Evolutionary conservation across 2,888 invertebrate species (phyloP).

Genomic region (Gonocerus acuteangulatus): DNA sequence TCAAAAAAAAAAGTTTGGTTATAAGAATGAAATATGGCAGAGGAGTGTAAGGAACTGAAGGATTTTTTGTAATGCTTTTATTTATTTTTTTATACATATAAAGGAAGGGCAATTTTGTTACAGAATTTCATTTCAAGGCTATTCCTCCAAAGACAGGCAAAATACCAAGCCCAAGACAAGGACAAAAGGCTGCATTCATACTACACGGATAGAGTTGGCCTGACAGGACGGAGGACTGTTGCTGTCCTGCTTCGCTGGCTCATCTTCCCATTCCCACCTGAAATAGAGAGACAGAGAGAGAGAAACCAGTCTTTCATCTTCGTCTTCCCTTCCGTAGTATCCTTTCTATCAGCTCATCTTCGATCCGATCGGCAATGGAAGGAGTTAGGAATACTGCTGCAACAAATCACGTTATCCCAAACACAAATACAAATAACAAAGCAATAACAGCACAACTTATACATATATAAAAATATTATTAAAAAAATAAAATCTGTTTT

Average conservation of each 20-base stretch:
- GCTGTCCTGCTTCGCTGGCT: background rate
- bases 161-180: constrained; percentile 19
- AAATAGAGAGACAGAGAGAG: constrained; percentile 17
- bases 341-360: no score
- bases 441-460: background rate
- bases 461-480: background rate
- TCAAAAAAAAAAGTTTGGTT: no score
- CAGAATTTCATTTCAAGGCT: constrained; percentile 10
- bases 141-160: constrained; percentile 22
- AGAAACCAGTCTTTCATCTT: background rate
- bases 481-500: background rate
- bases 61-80: no score
- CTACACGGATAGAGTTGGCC: constrained; percentile 23
- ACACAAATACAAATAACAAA: constrained; percentile 3
- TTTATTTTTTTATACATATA: no score
- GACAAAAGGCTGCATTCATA: constrained; percentile 18
- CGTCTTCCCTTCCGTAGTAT: no score
- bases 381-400: constrained; percentile 3
- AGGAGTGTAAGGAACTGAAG: no score
- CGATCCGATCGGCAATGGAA: background rate
- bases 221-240: background rate
- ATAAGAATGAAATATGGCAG: no score
- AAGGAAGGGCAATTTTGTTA: no score
- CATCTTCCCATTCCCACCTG: constrained; percentile 7
- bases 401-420: constrained; percentile 14